Evolutionary conservation across 2,797 vertebrate species (phyloP), one percentile per base, ranked within the genome.

Genomic region (Pangasius mekongensis): DNA sequence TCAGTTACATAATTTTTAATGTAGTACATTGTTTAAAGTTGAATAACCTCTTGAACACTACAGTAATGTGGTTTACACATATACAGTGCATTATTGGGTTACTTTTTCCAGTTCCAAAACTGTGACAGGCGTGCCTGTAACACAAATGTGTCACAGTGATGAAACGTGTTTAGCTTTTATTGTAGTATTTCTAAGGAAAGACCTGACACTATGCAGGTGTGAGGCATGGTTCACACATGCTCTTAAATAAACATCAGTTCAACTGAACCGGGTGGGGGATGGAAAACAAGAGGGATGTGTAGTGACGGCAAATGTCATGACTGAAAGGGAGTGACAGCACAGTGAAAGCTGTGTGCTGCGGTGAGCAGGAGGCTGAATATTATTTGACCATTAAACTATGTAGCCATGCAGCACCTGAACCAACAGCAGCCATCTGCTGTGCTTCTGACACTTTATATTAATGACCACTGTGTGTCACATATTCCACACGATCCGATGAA

Each of bases 351-450:
- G 81, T 36, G 62, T 10, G 52, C 56, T 64, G 30, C 6, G 36
- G n/a, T 60, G 27, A 84, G 67, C 58, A 71, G 73, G 54, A 80
- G 58, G 49, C 62, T 60, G 52, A 84, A 84, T 89, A 86, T 87
- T 76, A 86, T 87, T 87, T 89, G 81, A 78, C 73, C 62, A 52
- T 78, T 77, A 84, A 36, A 77, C 52, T 36, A 56, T 69, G 73
- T 60, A 52, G 56, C 36, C 60, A 60, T 69, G 8, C 43, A 69
- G 81, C 62, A 77, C 81, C 71, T 84, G 85, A 87, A 84, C 73
- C 52, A 89, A 84, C 86, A 84, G 18, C 14, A 33, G 24, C 71
- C 85, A 77, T 84, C 58, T 87, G 88, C 86, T 80, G 52, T 84
- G 36, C 39, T 89, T 76, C 36, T 71, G n/a, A 56, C 30, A 84